Evolutionary conservation across 1,140 invertebrate genomes (phyloP), one percentile per base, ranked within the genome.

Genomic region (Drosophila triauraria): DNA sequence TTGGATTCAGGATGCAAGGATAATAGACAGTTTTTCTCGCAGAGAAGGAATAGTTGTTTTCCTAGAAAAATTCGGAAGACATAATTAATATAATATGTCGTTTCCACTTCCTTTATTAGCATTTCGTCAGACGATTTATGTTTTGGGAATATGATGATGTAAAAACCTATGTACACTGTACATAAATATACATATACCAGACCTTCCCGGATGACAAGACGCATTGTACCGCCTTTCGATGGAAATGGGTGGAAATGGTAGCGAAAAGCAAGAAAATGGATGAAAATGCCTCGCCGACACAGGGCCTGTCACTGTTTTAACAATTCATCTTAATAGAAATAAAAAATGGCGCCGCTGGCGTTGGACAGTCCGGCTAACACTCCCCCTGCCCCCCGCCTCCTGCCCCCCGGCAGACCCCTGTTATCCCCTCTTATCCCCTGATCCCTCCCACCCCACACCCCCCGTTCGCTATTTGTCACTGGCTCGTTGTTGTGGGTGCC

Each of bases 271-370:
- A 75, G 61, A 67, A 75, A 75, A 75, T 48, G 69, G 35, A 75
- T 76, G 59, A 57, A 75, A 75, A 76, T 75, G 71, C 59, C 44
- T 54, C 23, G 60, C 56, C 58, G 75, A 60, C 77, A 68, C 72
- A 64, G 78, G 47, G 68, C 70, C 83, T 87, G 83, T 87, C 83
- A 83, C 76, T 77, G 84, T 83, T 87, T 83, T 77, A 87, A 87
- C 83, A 88, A 87, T 87, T 87, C 83, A 87, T 87, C 83, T 87
- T 87, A 87, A 87, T 87, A 87, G 72, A 88, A 76, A 82, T 87
- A 87, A 87, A 88, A 87, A 87, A 87, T 87, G 84, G 83, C 80
- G 68, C 71, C 84, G 69, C 67, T 75, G 80, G 74, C 78, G 63
- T 85, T 85, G 82, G 75, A 77, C 83, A 87, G 83, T 87, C 83